A percentile compares a stretch with the other conserved stretches of the same genome.
Evolutionary conservation across 1,140 invertebrate genomes (phyloP).

Genomic region (Cherax quadricarinatus): DNA sequence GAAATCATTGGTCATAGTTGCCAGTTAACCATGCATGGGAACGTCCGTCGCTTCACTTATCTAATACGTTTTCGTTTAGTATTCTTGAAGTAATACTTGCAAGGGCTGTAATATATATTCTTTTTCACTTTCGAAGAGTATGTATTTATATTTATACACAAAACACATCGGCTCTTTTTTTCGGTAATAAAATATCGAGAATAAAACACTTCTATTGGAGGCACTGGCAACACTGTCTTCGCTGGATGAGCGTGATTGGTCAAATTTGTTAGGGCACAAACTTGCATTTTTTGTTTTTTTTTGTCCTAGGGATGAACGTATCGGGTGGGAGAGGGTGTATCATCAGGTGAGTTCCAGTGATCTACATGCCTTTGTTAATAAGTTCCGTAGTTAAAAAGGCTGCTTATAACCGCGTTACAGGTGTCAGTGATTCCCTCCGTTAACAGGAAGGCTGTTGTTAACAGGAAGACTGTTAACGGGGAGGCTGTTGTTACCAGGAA

Average conservation of each 20-base stretch:
- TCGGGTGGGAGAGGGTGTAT: neutral
- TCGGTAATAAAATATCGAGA: neutral
- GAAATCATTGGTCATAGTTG: neutral
- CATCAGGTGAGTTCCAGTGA: neutral
- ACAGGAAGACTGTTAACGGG: no score
- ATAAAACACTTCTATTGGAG: neutral
- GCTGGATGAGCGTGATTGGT: neutral
- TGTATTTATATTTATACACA: neutral
- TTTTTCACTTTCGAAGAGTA: neutral
- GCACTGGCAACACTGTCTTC: neutral
- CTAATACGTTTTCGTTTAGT: neutral
- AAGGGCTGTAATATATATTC: neutral
- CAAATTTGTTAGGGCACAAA: neutral
- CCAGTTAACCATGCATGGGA: neutral
- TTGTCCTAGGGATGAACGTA: neutral
- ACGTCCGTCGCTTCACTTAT: neutral
- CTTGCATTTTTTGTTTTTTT: neutral
- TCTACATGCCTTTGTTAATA: constrained; percentile 3
- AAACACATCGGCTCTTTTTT: neutral
- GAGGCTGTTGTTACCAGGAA: no score
- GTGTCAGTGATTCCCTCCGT: neutral
- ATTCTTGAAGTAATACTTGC: neutral
- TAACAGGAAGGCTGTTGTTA: no score
- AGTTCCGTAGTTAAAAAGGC: neutral
- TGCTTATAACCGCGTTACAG: neutral